phyloP scores from a whole-genome alignment of 1,140 invertebrate genomes.

The Metopolophium dirhodum region DNA sequence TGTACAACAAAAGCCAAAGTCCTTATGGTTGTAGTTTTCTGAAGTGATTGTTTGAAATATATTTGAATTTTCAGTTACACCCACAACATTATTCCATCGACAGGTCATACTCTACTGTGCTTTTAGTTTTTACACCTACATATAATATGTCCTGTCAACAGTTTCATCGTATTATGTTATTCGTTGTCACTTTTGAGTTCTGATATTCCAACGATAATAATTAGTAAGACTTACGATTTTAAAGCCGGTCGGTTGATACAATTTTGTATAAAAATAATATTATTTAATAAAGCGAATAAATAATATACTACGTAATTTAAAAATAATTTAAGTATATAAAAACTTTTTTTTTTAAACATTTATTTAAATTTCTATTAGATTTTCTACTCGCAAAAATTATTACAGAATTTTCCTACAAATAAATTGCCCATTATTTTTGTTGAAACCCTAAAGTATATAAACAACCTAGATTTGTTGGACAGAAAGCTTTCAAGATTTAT shows the following conservation, averaged over 20 bases:
- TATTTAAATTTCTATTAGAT: background rate
- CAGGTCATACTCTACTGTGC: no score
- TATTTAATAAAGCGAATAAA: background rate
- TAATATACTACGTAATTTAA: background rate
- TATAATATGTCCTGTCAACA: no score
- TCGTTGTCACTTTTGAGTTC: background rate
- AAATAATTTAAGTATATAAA: background rate
- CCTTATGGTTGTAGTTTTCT: background rate
- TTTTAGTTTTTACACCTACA: no score
- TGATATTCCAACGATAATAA: no score
- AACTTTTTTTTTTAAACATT: background rate
- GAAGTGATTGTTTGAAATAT: background rate
- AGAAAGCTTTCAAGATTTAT: slow-evolving; percentile 38
- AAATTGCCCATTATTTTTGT: slow-evolving; percentile 3
- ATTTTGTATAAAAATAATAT: background rate
- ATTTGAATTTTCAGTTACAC: background rate
- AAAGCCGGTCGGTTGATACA: background rate
- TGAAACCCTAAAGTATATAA: slow-evolving; percentile 11
- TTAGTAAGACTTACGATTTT: background rate
- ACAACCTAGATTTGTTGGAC: slow-evolving; percentile 3
- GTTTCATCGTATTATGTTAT: no score
- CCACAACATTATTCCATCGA: background rate
- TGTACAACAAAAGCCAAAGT: no score
- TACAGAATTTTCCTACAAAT: background rate
- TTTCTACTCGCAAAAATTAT: background rate